Evolutionary conservation across 2,113 vertebrate genomes (phyloP), one percentile per base, ranked within the genome.

Genomic region (Chiloscyllium plagiosum): DNA sequence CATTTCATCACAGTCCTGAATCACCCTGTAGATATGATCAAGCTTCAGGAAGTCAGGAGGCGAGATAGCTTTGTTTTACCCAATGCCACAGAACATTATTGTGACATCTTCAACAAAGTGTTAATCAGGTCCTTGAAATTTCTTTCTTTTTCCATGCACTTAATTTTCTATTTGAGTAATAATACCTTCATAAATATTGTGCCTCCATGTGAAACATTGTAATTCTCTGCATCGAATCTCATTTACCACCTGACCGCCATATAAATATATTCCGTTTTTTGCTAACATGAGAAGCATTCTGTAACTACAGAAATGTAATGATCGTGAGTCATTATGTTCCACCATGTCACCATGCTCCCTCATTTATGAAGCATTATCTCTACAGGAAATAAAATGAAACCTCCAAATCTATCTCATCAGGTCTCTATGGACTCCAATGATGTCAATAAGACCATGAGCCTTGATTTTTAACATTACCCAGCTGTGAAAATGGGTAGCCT

Each of bases 331-430:
- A 95, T 76, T 95, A 72, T 76, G 69, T 72, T 52, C 26, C 42
- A 95, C 69, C 22, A 47, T 76, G 26, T 95, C 24, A 95, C 72
- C 72, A 95, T 72, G 12, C 72, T 72, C 26, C 4, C 33, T 52
- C 24, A 95, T 95, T 95, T 95, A 95, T 13, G 1, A 52, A 76
- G 68, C 47, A 76, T 95, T 95, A 95, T 76, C 68, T 95, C 94
- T 33, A 29, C 13, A 52, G 94, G 69, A 26, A 95, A 95, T 76
- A 95, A 95, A 70, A 72, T 95, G 68, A 72, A 47, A 76, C 15
- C 94, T 95, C 42, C 42, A 52, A 17, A 95, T 95, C 24, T 50
- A 72, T 52, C 12, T 70, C 69, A 72, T 72, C 42, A 47, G 68
- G 47, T n/a, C 61, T 65, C 89, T n/a, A 66, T 61, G n/a, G 15